Percentiles rank a stretch among this genome's conserved stretches.
These are phyloP conservation scores for Hermatobates lingyangjiaoensis DNA, from an alignment of 1,140 invertebrate genomes.

Conservation along the genomic window DNA sequence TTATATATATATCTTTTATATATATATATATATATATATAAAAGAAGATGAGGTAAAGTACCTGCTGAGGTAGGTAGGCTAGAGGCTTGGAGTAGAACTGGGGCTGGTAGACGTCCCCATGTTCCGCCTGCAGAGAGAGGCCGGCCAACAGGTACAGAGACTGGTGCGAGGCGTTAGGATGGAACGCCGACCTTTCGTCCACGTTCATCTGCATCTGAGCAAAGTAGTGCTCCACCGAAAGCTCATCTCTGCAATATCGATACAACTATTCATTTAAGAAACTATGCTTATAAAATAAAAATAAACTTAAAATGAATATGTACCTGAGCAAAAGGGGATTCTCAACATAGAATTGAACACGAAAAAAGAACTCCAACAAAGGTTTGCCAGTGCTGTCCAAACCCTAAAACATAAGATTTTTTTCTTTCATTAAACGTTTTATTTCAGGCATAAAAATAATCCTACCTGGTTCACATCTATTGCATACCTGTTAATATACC, in stretches of 20 bases:
- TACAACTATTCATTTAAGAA: background rate
- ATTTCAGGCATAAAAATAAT: no score
- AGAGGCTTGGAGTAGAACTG: conserved; percentile 60
- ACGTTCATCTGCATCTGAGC: conserved; percentile 83
- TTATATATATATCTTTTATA: no score
- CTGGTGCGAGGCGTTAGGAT: conserved; percentile 42
- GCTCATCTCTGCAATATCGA: conserved; percentile 48
- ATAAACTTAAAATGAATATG: conserved; percentile 18
- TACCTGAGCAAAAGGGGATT: conserved; percentile 60
- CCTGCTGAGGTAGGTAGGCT: conserved; percentile 43
- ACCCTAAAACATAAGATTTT: conserved; percentile 49
- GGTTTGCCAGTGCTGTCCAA: conserved; percentile 75
- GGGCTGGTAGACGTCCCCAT: conserved; percentile 51
- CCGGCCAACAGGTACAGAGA: conserved; percentile 61
- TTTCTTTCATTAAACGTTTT: no score
- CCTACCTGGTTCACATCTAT: no score
- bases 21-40: no score
- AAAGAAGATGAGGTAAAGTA: conserved; percentile 28
- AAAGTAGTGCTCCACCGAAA: conserved; percentile 80
- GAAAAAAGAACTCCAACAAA: conserved; percentile 72
- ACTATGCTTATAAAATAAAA: background rate
- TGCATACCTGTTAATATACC: no score
- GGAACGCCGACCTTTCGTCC: conserved; percentile 39
- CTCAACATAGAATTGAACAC: conserved; percentile 90
- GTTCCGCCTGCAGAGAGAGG: conserved; percentile 75